phyloP scores from a whole-genome alignment of 2,113 vertebrate species.

The Origma solitaria region DNA sequence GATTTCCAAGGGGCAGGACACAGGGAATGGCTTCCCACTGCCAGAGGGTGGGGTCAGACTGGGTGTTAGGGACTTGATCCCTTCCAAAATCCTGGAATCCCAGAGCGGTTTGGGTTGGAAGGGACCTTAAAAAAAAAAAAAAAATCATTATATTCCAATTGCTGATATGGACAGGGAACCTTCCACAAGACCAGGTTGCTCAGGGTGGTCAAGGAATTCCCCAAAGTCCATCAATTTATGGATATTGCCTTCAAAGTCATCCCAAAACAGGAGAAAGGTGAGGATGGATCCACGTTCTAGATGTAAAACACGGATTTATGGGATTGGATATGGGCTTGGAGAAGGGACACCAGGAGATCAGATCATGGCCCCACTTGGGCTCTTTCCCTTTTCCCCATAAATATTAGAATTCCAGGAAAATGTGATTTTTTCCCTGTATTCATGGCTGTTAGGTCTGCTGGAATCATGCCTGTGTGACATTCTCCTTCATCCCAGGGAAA shows the following conservation, averaged over 20 bases:
- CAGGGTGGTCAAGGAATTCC: neutral
- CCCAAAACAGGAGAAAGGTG: neutral
- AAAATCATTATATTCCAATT: neutral
- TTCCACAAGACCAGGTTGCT: neutral
- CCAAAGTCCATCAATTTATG: rapidly evolving
- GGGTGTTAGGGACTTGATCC: too few relatives aligned
- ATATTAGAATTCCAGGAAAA: rapidly evolving
- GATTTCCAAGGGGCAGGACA: neutral
- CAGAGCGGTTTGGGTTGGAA: neutral
- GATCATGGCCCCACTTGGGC: too few relatives aligned
- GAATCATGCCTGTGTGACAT: neutral
- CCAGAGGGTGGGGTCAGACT: neutral
- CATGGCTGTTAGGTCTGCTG: too few relatives aligned
- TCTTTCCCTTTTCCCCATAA: too few relatives aligned
- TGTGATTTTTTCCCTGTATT: rapidly evolving
- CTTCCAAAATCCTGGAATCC: neutral
- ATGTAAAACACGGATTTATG: neutral
- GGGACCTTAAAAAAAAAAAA: neutral
- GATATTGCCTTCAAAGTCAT: neutral
- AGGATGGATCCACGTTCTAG: too few relatives aligned
- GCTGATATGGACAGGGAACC: neutral
- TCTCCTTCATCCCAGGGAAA: neutral
- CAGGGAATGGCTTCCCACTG: neutral
- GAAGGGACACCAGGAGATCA: too few relatives aligned
- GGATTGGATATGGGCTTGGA: too few relatives aligned